These are phyloP conservation scores for Myiotriccus ornatus DNA, from an alignment of 2,797 vertebrate species.

Conservation along the genomic window DNA sequence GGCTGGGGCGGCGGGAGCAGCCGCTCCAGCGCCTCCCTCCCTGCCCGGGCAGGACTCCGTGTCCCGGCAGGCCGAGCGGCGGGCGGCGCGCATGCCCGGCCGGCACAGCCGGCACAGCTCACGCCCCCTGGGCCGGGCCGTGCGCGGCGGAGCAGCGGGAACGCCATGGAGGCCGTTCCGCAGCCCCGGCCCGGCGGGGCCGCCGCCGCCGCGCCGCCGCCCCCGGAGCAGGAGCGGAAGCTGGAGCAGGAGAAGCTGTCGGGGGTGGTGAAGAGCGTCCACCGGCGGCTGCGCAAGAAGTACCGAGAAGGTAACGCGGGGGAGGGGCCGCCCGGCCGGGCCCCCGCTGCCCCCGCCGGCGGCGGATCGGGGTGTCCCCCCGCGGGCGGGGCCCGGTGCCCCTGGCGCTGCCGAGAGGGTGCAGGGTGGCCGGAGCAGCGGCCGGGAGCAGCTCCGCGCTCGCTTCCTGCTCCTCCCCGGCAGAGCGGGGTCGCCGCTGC, in stretches of 20 bases:
- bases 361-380: neutral
- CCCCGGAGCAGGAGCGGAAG: slow-evolving; percentile 73
- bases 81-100: neutral
- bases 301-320: slow-evolving; percentile 89
- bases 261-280: slow-evolving; percentile 92
- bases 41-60: neutral
- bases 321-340: neutral
- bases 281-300: slow-evolving; percentile 93
- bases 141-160: slow-evolving; percentile 37
- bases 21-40: neutral
- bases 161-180: slow-evolving; percentile 77
- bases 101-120: neutral
- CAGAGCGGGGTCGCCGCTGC: neutral
- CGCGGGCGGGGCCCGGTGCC: neutral
- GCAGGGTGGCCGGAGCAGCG: neutral
- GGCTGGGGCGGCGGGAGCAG: no score
- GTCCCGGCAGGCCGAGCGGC: neutral
- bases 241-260: slow-evolving; percentile 93
- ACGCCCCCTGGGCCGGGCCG: neutral
- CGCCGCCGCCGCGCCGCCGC: slow-evolving; percentile 38
- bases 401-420: neutral
- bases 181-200: slow-evolving; percentile 42
- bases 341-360: neutral
- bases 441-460: neutral
- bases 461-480: neutral